Evolutionary conservation across 2,797 vertebrate species (phyloP).

Genomic region (Gymnocypris eckloni): DNA sequence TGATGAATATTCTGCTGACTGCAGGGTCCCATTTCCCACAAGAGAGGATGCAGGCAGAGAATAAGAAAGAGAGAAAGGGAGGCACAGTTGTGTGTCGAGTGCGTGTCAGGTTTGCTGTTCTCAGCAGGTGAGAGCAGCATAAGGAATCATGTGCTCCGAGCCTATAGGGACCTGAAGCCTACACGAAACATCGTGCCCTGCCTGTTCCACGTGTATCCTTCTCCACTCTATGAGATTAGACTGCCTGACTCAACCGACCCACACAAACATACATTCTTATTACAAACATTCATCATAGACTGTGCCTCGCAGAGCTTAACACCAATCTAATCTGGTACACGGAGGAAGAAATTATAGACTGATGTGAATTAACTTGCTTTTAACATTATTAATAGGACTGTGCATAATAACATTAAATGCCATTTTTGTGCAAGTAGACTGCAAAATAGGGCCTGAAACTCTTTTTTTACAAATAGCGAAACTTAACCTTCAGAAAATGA

Average conservation of each 20-base stretch:
- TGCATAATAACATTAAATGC: constrained; percentile 35
- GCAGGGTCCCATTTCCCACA: constrained; percentile 39
- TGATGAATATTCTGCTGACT: constrained; percentile 53
- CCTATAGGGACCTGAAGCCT: constrained; percentile 39
- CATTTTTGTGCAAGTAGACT: constrained; percentile 7
- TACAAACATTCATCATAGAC: constrained; percentile 27
- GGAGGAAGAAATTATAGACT: constrained; percentile 32
- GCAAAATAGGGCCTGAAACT: background rate
- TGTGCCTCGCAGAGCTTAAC: constrained; percentile 24
- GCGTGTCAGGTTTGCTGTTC: constrained; percentile 44
- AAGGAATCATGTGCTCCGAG: constrained; percentile 37
- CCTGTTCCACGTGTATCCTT: constrained; percentile 32
- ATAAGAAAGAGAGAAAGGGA: constrained; percentile 23
- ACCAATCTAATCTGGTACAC: constrained; percentile 21
- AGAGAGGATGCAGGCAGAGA: constrained; percentile 25
- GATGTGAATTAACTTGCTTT: constrained; percentile 40
- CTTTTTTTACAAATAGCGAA: background rate
- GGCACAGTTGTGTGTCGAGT: constrained; percentile 38
- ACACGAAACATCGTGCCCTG: constrained; percentile 36
- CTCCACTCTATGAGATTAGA: constrained; percentile 39
- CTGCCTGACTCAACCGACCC: constrained; percentile 16
- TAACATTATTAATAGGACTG: constrained; percentile 32
- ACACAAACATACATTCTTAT: constrained; percentile 32
- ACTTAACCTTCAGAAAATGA: constrained; percentile 19
- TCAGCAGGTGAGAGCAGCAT: constrained; percentile 49